phyloP scores from a whole-genome alignment of 2,113 vertebrate genomes.

The Pomatorhinus ruficollis region DNA sequence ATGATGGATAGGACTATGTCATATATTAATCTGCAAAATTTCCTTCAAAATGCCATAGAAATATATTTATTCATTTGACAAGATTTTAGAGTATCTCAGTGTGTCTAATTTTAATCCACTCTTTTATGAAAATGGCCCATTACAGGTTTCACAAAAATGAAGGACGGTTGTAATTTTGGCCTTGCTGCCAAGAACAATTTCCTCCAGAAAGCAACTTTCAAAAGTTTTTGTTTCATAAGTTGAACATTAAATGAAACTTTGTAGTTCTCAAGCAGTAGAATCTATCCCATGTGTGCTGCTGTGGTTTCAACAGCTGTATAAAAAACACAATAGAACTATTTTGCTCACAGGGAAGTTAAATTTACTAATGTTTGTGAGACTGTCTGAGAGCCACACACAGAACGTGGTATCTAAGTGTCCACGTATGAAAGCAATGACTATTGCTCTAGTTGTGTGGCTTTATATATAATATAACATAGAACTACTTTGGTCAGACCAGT shows the following conservation, averaged over 20 bases:
- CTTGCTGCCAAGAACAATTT: neutral
- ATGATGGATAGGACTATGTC: neutral
- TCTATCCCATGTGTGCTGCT: neutral
- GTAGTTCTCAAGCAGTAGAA: neutral
- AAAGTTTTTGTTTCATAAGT: neutral
- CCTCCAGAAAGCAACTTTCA: neutral
- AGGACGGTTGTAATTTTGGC: neutral
- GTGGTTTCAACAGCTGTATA: neutral
- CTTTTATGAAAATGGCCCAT: neutral
- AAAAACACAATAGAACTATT: neutral
- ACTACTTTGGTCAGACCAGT: neutral
- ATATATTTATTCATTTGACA: neutral
- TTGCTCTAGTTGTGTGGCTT: neutral
- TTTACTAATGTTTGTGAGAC: neutral
- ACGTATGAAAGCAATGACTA: neutral
- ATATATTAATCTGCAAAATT: neutral
- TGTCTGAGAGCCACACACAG: neutral
- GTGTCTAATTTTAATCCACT: neutral
- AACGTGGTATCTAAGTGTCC: neutral
- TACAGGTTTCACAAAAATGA: neutral
- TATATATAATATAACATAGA: neutral
- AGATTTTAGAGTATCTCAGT: neutral
- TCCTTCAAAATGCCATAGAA: neutral
- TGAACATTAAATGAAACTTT: neutral
- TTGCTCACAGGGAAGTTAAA: neutral